These are phyloP conservation scores for Plodia interpunctella DNA, from an alignment of 1,140 invertebrate species.

Conservation along the genomic window DNA sequence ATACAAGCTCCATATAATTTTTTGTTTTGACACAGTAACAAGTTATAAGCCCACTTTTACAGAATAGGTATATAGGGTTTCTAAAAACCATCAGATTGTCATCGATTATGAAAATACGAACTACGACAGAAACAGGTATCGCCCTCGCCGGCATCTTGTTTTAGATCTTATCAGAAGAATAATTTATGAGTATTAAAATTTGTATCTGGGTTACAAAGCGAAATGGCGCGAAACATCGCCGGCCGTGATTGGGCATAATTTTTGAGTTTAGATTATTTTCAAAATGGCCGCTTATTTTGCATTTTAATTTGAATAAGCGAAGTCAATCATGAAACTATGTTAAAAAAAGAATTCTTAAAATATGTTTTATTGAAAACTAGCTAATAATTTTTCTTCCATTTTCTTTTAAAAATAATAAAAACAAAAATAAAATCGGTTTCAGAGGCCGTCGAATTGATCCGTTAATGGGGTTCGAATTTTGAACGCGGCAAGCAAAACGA, in stretches of 20 bases:
- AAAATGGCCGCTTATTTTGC: neutral
- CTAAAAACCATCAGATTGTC: too few relatives aligned
- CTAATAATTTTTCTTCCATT: too few relatives aligned
- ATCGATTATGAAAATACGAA: too few relatives aligned
- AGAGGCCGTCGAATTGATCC: constrained; percentile 15
- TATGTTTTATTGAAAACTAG: too few relatives aligned
- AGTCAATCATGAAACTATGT: neutral
- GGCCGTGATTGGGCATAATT: neutral
- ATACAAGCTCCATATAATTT: too few relatives aligned
- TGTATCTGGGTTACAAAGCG: neutral
- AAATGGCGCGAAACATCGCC: neutral
- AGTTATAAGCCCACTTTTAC: too few relatives aligned
- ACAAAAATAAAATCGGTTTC: neutral
- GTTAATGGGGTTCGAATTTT: constrained; percentile 31
- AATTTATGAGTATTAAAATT: neutral
- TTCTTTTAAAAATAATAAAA: too few relatives aligned
- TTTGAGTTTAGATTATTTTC: constrained; percentile 2
- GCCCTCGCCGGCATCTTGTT: neutral
- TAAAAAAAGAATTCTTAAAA: neutral
- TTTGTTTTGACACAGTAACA: too few relatives aligned
- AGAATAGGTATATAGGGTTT: too few relatives aligned
- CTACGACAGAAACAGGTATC: too few relatives aligned
- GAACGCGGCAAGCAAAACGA: constrained; percentile 12
- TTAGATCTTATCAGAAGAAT: neutral
- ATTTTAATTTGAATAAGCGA: neutral